phyloP scores from a whole-genome alignment of 2,888 invertebrate species.

The Ganaspis brasiliensis region DNA sequence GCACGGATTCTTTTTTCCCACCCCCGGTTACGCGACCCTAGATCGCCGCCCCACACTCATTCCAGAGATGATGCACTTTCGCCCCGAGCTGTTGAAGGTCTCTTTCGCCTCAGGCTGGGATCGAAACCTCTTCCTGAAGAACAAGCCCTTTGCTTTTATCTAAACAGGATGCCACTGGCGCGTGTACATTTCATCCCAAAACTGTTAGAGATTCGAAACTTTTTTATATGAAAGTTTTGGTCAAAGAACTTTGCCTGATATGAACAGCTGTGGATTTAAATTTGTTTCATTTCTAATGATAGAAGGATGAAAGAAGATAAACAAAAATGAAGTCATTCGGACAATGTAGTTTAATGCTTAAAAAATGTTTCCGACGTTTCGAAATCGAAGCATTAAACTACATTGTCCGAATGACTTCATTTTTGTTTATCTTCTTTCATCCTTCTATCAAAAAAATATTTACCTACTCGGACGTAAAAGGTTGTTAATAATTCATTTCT shows the following conservation, averaged over 20 bases:
- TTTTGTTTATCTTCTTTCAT: too few species aligned
- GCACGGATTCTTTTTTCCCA: conserved; percentile 52
- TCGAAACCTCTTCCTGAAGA: conserved; percentile 56
- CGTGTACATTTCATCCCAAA: conserved; percentile 2
- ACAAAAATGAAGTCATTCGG: too few species aligned
- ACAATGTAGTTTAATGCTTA: too few species aligned
- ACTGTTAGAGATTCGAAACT: conserved; percentile 13
- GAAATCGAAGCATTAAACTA: too few species aligned
- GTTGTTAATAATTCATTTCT: too few species aligned
- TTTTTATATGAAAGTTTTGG: conserved; percentile 2
- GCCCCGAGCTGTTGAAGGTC: conserved; percentile 35
- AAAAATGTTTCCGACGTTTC: too few species aligned
- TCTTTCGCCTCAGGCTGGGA: conserved; percentile 47
- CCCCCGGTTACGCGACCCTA: conserved; percentile 46
- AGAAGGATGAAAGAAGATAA: too few species aligned
- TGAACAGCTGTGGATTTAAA: too few species aligned
- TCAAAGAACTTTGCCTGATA: not conserved
- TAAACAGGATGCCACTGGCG: conserved; percentile 12
- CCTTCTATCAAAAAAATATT: too few species aligned
- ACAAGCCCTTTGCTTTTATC: conserved; percentile 55
- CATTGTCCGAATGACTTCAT: too few species aligned
- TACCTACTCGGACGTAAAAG: too few species aligned
- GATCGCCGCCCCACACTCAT: not conserved
- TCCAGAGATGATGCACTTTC: conserved; percentile 53
- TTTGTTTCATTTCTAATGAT: too few species aligned